These are phyloP conservation scores for Polyploca ridens DNA, from an alignment of 2,888 invertebrate species.

Conservation along the genomic window DNA sequence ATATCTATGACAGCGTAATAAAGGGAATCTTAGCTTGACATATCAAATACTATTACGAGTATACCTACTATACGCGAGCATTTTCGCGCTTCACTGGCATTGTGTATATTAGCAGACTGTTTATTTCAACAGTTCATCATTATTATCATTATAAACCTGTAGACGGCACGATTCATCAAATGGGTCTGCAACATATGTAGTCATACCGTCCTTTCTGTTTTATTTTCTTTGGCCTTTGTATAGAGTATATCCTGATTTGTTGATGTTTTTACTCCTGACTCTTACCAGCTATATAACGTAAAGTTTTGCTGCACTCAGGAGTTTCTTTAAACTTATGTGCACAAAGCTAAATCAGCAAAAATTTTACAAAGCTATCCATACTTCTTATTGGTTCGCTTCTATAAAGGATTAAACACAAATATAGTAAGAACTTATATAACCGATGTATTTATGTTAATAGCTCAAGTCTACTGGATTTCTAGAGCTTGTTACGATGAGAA, in stretches of 20 bases:
- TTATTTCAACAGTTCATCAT: conserved; percentile 1
- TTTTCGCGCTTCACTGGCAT: neutral
- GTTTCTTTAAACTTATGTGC: neutral
- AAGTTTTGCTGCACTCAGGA: neutral
- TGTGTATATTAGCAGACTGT: neutral
- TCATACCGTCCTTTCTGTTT: too few species aligned
- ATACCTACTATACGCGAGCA: neutral
- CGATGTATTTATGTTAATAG: neutral
- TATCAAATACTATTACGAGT: neutral
- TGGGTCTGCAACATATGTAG: neutral
- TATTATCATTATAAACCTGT: neutral
- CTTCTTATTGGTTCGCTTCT: neutral
- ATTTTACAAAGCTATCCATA: neutral
- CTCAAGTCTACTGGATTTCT: conserved; percentile 6
- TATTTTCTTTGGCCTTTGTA: too few species aligned
- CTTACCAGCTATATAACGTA: too few species aligned
- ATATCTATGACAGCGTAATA: conserved; percentile 14
- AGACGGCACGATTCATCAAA: neutral
- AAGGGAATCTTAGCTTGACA: conserved; percentile 10
- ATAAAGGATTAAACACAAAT: neutral
- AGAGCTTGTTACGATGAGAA: conserved; percentile 4
- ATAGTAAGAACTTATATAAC: neutral
- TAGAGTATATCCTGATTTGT: too few species aligned
- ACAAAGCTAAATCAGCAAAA: neutral
- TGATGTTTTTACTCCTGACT: too few species aligned